Evolutionary conservation across 2,888 invertebrate species (phyloP).

Genomic region (Lithosia quadra): DNA sequence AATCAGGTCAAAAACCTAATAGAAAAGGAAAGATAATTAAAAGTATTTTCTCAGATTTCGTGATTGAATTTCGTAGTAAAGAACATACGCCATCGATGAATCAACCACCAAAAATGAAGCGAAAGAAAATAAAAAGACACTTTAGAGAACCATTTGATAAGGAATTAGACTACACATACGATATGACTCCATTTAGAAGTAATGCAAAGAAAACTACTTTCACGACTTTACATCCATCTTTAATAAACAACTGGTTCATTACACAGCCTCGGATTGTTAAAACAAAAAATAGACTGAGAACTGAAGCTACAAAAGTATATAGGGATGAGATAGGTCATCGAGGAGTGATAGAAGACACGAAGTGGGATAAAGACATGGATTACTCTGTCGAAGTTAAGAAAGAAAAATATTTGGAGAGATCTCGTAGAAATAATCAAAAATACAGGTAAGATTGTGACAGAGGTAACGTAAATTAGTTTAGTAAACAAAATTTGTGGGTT

Average conservation of each 20-base stretch:
- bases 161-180: slow-evolving; percentile 3
- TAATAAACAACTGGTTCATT: not conserved
- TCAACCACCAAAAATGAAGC: not conserved
- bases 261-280: not conserved
- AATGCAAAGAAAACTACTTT: not conserved
- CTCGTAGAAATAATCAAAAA: not conserved
- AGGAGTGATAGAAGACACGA: too few relatives aligned
- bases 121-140: not conserved
- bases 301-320: not conserved
- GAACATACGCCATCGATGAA: not conserved
- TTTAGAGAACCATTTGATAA: not conserved
- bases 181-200: not conserved
- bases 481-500: not conserved
- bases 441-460: not conserved
- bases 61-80: not conserved
- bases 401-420: not conserved
- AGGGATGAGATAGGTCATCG: not conserved
- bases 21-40: not conserved
- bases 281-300: not conserved
- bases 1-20: too few relatives aligned
- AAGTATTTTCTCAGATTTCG: not conserved
- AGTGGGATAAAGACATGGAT: not conserved
- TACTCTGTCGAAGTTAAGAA: not conserved
- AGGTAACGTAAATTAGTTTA: not conserved
- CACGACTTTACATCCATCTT: not conserved